These are phyloP conservation scores for Sebastes fasciatus DNA, from an alignment of 2,113 vertebrate species.

Conservation along the genomic window DNA sequence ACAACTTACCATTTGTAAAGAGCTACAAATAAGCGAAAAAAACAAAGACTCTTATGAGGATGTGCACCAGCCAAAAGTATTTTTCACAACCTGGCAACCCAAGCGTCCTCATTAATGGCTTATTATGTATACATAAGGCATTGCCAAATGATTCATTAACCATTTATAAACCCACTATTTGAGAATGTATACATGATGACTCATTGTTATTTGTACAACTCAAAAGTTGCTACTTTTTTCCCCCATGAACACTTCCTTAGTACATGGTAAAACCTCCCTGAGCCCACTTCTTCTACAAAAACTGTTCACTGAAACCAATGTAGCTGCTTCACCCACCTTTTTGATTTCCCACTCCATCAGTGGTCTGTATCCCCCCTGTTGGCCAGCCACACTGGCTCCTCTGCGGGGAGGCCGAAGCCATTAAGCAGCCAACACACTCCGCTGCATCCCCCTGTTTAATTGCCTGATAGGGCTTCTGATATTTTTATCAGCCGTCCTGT, in stretches of 20 bases:
- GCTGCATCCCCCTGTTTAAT: slow-evolving; percentile 77
- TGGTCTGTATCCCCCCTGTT: slow-evolving; percentile 56
- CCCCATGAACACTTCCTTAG: neutral
- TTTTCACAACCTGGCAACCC: neutral
- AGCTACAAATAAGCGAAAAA: neutral
- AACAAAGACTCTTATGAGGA: neutral
- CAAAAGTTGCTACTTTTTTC: neutral
- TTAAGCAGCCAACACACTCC: slow-evolving; percentile 72
- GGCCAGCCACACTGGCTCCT: slow-evolving; percentile 56
- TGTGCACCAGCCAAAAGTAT: neutral
- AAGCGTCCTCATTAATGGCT: neutral
- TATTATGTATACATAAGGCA: neutral
- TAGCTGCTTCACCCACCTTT: slow-evolving; percentile 54
- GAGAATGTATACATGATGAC: neutral
- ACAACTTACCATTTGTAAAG: neutral
- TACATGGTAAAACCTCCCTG: neutral
- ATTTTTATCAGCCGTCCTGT: slow-evolving; percentile 79
- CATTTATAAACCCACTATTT: neutral
- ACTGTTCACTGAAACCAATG: slow-evolving; percentile 47
- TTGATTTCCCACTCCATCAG: slow-evolving; percentile 66
- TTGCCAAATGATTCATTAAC: neutral
- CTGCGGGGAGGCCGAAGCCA: slow-evolving; percentile 52
- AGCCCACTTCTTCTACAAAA: slow-evolving; percentile 3
- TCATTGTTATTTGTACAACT: neutral
- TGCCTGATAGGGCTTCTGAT: slow-evolving; percentile 79